Base-by-base conservation (phyloP, 2,113 vertebrate genomes). In the Hyperopisus bebe region DNA sequence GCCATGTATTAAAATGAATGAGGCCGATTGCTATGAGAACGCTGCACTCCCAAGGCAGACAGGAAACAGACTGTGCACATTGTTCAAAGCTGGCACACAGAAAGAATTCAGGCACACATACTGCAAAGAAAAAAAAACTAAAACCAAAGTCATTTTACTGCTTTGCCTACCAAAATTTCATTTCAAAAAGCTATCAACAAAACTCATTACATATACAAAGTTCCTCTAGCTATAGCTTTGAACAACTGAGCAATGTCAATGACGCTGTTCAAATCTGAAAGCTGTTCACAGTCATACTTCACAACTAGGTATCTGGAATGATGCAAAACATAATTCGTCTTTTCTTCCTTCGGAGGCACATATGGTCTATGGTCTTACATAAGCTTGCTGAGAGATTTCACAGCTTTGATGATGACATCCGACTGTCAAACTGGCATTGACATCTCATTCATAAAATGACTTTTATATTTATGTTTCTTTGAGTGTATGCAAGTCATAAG, bases 1-100 rank as follows among this genome's bases (percentile, higher is more conserved):
- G 92, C 89, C 92, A 89, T 47, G 93, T 93, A 94, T 95, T 94
- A 95, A 93, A 84, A 92, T 94, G 91, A 93, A 93, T 94, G 90
- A 93, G 93, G 55, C 86, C 91, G 92, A 92, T 91, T 92, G 92
- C 90, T 48, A 2, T 89, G 66, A 88, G 48, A 90, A 7, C 35
- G 48, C 89, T 66, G 87, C 82, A 77, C 89, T 70, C 24, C 31
- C 83, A 47, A 85, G 91, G 90, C 91, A 86, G 42, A 87, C 85
- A 88, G 91, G 42, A 87, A 90, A 90, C 90, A 94, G 90, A 94
- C 93, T 91, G 91, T 87, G 82, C 0, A 85, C 92, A 94, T 94
- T 95, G 93, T 95, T 94, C 91, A 15, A 80, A 35, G 53, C 47
- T 35, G 83, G 39, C 46, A 46, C 85, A 86, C 90, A 92, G 92